Percentiles rank a stretch among this genome's conserved stretches.
These are phyloP conservation scores for Trogon surrucura DNA, from an alignment of 2,113 vertebrate genomes.

Conservation along the genomic window DNA sequence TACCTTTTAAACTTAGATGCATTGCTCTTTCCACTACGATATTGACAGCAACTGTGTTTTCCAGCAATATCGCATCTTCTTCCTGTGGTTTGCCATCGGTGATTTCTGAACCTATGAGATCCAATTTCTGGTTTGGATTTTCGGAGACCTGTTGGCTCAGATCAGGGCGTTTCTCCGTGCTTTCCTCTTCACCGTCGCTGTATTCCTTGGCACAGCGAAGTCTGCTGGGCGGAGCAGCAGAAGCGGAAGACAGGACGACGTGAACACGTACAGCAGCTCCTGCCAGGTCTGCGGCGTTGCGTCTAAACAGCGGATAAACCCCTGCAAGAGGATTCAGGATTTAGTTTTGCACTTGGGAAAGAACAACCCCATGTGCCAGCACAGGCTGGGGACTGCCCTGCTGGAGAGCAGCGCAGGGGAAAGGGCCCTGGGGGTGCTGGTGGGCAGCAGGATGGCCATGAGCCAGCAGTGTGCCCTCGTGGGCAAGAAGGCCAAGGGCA, in stretches of 20 bases:
- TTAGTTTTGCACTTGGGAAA: too few species aligned
- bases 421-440: too few species aligned
- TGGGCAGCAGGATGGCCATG: too few species aligned
- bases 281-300: slow-evolving; percentile 84
- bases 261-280: slow-evolving; percentile 91
- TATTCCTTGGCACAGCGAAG: slow-evolving; percentile 45
- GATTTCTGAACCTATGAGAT: not conserved
- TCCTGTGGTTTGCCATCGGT: not conserved
- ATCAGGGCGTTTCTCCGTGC: not conserved
- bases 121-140: slow-evolving; percentile 16
- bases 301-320: slow-evolving; percentile 89
- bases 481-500: too few species aligned
- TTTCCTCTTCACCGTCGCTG: slow-evolving; percentile 69
- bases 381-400: too few species aligned
- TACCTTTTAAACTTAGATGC: slow-evolving; percentile 95
- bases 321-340: slow-evolving; percentile 80
- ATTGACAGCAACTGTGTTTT: slow-evolving; percentile 82
- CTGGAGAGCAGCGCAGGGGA: too few species aligned
- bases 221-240: not conserved
- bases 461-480: too few species aligned
- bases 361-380: too few species aligned
- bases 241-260: slow-evolving; percentile 66
- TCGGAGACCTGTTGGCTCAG: not conserved
- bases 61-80: not conserved
- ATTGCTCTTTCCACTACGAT: slow-evolving; percentile 91